Percentiles rank a stretch among this genome's conserved stretches.
These are phyloP conservation scores for Buphagus erythrorhynchus DNA, from an alignment of 2,797 vertebrate genomes.

Conservation along the genomic window DNA sequence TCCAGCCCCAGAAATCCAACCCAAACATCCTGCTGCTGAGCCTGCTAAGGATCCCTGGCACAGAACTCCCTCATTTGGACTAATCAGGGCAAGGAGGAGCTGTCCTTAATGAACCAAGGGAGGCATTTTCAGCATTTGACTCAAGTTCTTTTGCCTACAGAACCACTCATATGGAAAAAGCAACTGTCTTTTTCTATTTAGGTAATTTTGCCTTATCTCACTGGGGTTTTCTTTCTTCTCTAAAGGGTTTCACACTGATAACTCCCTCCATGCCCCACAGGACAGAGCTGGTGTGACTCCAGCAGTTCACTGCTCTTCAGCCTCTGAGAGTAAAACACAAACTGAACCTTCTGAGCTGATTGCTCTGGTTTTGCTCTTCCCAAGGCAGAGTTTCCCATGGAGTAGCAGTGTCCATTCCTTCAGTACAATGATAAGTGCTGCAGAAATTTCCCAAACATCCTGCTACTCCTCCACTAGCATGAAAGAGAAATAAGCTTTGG, in stretches of 20 bases:
- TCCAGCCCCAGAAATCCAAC: background rate
- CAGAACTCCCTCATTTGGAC: background rate
- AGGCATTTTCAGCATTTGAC: background rate
- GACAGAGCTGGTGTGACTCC: background rate
- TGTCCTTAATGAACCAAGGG: background rate
- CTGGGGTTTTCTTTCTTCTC: background rate
- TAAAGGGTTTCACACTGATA: background rate
- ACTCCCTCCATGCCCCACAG: background rate
- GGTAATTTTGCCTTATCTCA: background rate
- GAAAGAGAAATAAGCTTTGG: background rate
- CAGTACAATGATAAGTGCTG: background rate
- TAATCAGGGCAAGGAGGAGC: background rate
- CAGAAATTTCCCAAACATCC: background rate
- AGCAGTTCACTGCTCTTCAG: background rate
- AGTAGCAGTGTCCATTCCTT: background rate
- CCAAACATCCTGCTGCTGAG: background rate
- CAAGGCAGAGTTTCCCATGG: background rate
- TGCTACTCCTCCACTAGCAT: background rate
- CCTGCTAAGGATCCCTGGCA: background rate
- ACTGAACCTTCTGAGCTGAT: background rate
- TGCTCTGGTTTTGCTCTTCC: background rate
- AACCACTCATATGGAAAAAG: background rate
- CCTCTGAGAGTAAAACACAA: background rate
- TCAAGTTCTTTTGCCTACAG: background rate
- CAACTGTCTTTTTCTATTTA: background rate